Percentiles rank a stretch among this genome's conserved stretches.
phyloP scores from a whole-genome alignment of 2,888 invertebrate genomes.

The Tenthredo mesomela region DNA sequence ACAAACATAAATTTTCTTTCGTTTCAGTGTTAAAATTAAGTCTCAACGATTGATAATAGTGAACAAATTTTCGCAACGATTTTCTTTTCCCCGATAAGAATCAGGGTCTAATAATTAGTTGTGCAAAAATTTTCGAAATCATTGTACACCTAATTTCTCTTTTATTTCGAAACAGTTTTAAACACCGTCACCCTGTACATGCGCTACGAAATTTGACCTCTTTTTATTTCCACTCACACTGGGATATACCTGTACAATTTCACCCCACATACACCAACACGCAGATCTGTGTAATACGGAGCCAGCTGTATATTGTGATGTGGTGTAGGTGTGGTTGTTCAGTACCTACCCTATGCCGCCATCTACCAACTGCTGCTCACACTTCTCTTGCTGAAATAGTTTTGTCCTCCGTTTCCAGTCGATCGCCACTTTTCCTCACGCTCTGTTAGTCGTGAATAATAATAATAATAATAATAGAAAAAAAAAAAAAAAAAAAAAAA shows the following conservation, averaged over 20 bases:
- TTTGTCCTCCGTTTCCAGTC: slow-evolving; percentile 59
- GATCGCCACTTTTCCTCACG: background rate
- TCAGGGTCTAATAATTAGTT: background rate
- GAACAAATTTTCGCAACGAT: no score
- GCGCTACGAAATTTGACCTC: background rate
- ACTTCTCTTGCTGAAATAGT: slow-evolving; percentile 61
- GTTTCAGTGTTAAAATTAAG: no score
- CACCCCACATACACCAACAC: background rate
- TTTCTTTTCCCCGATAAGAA: no score
- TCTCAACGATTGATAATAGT: no score
- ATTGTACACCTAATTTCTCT: no score
- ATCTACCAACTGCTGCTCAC: slow-evolving; percentile 58
- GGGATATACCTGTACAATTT: background rate
- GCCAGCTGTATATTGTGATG: background rate
- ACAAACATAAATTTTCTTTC: no score
- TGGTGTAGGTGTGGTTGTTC: background rate
- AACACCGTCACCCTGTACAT: background rate
- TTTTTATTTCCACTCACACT: slow-evolving; percentile 7
- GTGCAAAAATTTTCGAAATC: background rate
- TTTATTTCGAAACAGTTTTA: background rate
- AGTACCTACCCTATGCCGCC: slow-evolving; percentile 68
- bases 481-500: background rate
- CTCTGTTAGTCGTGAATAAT: background rate
- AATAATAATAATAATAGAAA: background rate
- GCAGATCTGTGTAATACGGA: background rate